A percentile compares a stretch with the other conserved stretches of the same genome.
Conservation (phyloP, 2,797 vertebrate genomes). For the Macroramphosus scolopax region DNA sequence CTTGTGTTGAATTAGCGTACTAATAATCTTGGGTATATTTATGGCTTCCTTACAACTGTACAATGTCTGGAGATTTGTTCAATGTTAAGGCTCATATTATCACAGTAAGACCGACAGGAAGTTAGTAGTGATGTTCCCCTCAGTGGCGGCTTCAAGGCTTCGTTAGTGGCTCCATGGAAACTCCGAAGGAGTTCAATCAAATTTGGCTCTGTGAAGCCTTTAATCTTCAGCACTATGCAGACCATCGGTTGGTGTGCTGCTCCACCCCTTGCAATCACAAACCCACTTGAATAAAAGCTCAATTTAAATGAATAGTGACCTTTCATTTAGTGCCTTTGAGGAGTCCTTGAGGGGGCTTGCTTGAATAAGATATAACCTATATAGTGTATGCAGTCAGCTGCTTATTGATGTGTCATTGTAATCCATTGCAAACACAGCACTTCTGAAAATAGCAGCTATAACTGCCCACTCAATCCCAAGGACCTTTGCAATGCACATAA, state of each 20-base stretch:
- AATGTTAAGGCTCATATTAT: not conserved
- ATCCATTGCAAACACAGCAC: not conserved
- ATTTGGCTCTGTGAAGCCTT: constrained; percentile 53
- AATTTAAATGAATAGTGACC: constrained; percentile 59
- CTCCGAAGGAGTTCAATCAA: constrained; percentile 59
- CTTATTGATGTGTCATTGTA: constrained; percentile 15
- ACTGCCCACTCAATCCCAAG: not conserved
- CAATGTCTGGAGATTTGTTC: constrained; percentile 6
- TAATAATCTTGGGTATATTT: not conserved
- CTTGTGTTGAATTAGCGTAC: too few relatives aligned
- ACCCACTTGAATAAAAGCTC: constrained; percentile 50
- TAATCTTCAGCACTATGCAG: constrained; percentile 50
- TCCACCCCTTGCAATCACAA: constrained; percentile 52
- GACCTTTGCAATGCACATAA: too few relatives aligned
- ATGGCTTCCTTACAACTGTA: not conserved
- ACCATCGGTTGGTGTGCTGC: constrained; percentile 30
- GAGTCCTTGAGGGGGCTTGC: constrained; percentile 19
- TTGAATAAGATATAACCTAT: constrained; percentile 15
- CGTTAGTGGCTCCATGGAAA: constrained; percentile 60
- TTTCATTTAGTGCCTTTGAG: constrained; percentile 45
- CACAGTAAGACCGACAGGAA: constrained; percentile 7
- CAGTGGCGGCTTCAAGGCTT: constrained; percentile 38
- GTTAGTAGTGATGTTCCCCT: constrained; percentile 31
- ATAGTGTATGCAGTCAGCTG: constrained; percentile 1
- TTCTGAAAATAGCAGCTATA: not conserved